Evolutionary conservation across 1,140 invertebrate genomes (phyloP), one percentile per base, ranked within the genome.

Genomic region (Globodera rostochiensis): DNA sequence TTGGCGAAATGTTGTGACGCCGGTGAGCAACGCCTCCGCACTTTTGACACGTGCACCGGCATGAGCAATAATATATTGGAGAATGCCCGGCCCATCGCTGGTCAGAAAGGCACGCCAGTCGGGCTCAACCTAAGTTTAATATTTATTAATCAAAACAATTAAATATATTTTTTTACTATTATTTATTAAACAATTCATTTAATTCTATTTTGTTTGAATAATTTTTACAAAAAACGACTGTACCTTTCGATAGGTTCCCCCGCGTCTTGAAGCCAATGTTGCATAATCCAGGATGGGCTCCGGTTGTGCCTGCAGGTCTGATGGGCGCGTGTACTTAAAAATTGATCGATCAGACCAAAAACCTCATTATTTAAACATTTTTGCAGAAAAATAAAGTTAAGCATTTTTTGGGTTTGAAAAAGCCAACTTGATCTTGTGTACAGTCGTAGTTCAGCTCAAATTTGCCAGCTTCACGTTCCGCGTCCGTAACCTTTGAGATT

Each of bases 21-120:
- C 74, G 60, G 45, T 57, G 11, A 75, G 11, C 15, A 36, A 6
- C 6, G 49, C 60, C 36, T 57, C 74, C 9, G 60, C 74, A 75
- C 60, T 75, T 53, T 75, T 75, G 8, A 75, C 74, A 36, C 13
- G 45, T 11, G 21, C 74, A 11, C 74, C 74, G 9, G 74, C 36
- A 75, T 75, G 74, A 9, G 19, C 60, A 75, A 75, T 75, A 19
- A n/a, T 53, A 6, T 64, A 75, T 7, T 45, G n/a, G 25, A 64
- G 50, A 46, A 11, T 57, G 74, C 74, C 74, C 15, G 49, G 60
- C 49, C 74, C 74, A 13, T 75, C 74, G 21, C 74, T 75, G 60
- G 45, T 75, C 11, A 75, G 8, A 66, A 75, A 75, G 11, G 74
- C 45, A 45, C 49, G 49, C 74, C 74, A 75, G 19, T 21, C 74